Evolutionary conservation across 2,888 invertebrate genomes (phyloP).

Genomic region (Drosophila heteroneura): DNA sequence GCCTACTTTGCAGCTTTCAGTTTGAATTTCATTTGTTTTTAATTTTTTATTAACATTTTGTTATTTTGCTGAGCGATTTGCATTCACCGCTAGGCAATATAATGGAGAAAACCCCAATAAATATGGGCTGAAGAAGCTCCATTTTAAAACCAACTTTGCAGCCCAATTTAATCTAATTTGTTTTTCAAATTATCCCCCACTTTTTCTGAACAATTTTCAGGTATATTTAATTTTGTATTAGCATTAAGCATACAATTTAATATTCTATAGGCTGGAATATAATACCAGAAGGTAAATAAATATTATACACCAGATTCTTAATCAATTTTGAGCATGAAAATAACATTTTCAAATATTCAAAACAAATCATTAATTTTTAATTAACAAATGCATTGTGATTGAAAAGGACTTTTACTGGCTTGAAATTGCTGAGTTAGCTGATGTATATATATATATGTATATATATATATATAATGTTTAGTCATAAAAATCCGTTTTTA

Average conservation of each 20-base stretch:
- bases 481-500: conserved; percentile 50
- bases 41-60: neutral
- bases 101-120: neutral
- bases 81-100: neutral
- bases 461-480: neutral
- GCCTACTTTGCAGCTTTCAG: neutral
- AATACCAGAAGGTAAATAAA: neutral
- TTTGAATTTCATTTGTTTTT: neutral
- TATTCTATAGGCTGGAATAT: too few relatives aligned
- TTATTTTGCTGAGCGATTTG: neutral
- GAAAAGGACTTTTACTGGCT: too few relatives aligned
- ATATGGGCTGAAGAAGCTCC: neutral
- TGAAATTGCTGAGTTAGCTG: too few relatives aligned
- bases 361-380: too few relatives aligned
- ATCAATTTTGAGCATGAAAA: too few relatives aligned
- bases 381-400: too few relatives aligned
- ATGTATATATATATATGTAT: neutral
- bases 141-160: neutral
- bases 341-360: too few relatives aligned
- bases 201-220: neutral
- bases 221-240: neutral
- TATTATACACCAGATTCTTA: too few relatives aligned
- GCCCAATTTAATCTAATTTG: neutral
- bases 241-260: neutral
- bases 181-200: neutral